Evolutionary conservation across 2,888 invertebrate species (phyloP), one percentile per base, ranked within the genome.

Genomic region (Isotomurus palustris): DNA sequence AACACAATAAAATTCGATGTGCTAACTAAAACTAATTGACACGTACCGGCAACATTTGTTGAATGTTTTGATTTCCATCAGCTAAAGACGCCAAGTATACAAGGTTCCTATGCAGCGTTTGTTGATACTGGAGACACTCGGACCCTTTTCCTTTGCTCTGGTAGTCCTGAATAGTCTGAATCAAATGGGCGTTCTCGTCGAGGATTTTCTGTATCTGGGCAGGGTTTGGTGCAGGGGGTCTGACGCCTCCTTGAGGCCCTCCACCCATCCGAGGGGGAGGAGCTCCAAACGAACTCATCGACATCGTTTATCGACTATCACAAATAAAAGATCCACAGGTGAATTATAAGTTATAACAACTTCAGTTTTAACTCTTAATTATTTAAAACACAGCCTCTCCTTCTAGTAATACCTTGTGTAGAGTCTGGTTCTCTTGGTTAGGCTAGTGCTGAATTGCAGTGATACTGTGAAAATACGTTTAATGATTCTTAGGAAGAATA

Each of bases 141-240:
- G 89, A 86, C 21, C 87, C 81, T 76, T 94, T 94, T 60, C 95
- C 96, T 80, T 93, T 93, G 67, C 85, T 88, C 78, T 97, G 96
- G 78, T 87, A 95, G 71, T 97, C 96, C 76, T 93, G 90, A 73
- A 97, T 95, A 8, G 92, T 91, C 79, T 95, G 92, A 72, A 97
- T 58, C 43, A 97, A 81, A 75, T 94, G 92, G 71, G 90, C 90
- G 76, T 97, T 97, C 78, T 97, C 97, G 79, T 97, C 96, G 60
- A 97, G 81, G 84, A 97, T 80, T 76, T 81, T 91, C 76, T 92
- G 91, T 72, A 92, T 88, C 77, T 90, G 90, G 48, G 86, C 85
- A 60, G 88, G 85, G 75, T 83, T 90, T 40, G 88, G 84, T 50
- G 90, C 86, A 60, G 82, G 83, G 19, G 60, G 66, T 24, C 64